phyloP scores from a whole-genome alignment of 64 coral and sea anemone species.

The Platygyra sinensis region DNA sequence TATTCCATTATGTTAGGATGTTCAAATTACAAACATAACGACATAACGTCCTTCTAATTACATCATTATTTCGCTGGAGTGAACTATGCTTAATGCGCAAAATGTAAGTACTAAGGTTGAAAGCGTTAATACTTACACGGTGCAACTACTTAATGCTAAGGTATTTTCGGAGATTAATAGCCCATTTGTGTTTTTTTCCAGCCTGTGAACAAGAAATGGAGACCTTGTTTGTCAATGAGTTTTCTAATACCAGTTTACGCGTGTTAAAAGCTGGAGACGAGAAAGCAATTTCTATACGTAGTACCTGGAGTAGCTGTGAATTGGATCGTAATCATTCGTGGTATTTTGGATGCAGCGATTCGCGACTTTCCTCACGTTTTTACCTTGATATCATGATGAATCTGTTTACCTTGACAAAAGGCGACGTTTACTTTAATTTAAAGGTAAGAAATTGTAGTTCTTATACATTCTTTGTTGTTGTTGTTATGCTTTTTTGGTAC shows the following conservation, averaged over 20 bases:
- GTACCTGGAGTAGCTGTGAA: neutral
- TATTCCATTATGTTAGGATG: too few species aligned
- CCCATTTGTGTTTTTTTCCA: neutral
- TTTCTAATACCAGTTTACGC: neutral
- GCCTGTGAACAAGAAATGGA: neutral
- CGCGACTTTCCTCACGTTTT: neutral
- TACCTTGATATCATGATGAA: neutral
- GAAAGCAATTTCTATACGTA: neutral
- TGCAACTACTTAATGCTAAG: too few species aligned
- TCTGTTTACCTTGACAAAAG: neutral
- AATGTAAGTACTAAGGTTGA: too few species aligned
- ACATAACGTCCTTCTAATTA: too few species aligned
- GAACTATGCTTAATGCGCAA: too few species aligned
- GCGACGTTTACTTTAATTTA: neutral
- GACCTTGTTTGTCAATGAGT: conserved; percentile 7
- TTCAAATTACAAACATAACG: too few species aligned
- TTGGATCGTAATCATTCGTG: neutral
- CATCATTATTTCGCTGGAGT: too few species aligned
- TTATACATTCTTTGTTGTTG: too few species aligned
- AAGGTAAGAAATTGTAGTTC: neutral
- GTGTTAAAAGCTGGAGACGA: conserved; percentile 11
- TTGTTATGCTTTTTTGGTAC: too few species aligned
- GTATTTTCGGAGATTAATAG: too few species aligned
- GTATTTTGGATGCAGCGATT: conserved; percentile 22
- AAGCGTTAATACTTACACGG: too few species aligned